phyloP scores from a whole-genome alignment of 1,140 invertebrate genomes.

The Augochlora pura region DNA sequence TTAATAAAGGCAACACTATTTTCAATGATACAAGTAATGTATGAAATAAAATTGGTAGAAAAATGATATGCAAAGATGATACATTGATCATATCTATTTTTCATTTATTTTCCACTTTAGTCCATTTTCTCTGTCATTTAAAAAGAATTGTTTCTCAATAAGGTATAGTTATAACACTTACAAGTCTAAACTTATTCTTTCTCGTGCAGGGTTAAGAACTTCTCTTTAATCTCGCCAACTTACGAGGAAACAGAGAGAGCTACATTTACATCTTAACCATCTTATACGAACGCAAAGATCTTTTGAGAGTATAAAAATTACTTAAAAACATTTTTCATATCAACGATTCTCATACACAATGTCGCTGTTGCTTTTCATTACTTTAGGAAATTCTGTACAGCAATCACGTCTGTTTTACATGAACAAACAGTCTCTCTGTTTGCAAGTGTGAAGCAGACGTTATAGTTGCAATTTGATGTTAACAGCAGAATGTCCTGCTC shows the following conservation, averaged over 20 bases:
- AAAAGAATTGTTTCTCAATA: background rate
- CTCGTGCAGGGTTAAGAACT: conserved; percentile 16
- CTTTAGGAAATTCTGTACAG: background rate
- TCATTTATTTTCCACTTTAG: too few species aligned
- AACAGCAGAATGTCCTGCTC: background rate
- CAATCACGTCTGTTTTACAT: too few species aligned
- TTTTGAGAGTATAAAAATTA: conserved; percentile 24
- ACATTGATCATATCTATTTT: too few species aligned
- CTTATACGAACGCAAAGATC: background rate
- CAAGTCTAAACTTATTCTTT: background rate
- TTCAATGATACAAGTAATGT: background rate
- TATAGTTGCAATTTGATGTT: conserved; percentile 10
- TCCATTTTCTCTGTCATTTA: background rate
- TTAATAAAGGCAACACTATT: background rate
- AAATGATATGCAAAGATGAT: too few species aligned
- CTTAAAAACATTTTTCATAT: conserved; percentile 23
- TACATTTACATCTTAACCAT: conserved; percentile 22
- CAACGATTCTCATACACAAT: background rate
- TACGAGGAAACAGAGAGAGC: conserved; percentile 29
- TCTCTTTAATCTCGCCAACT: conserved; percentile 1
- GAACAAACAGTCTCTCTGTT: too few species aligned
- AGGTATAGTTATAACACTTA: background rate
- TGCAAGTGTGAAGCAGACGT: background rate
- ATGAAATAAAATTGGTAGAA: background rate
- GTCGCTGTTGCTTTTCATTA: background rate